A percentile compares a stretch with the other conserved stretches of the same genome.
Evolutionary conservation across 2,113 vertebrate species (phyloP).

Genomic region (Atlantisia rogersi): DNA sequence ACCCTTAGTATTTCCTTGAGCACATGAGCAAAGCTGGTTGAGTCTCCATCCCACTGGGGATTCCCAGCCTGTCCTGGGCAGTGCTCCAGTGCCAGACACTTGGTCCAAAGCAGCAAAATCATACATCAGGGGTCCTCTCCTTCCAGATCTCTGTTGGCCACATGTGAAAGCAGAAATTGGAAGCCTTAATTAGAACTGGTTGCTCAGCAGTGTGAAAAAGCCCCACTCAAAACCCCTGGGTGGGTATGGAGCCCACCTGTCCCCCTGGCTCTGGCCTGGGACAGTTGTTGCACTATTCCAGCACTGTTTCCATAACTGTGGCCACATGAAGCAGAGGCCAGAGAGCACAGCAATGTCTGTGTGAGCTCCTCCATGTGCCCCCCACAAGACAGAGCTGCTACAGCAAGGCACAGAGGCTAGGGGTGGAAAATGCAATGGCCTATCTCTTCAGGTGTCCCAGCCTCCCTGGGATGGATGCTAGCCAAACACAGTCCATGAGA

Average conservation of each 20-base stretch:
- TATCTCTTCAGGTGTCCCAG: not conserved
- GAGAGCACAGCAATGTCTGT: accelerated
- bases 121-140: not conserved
- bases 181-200: not conserved
- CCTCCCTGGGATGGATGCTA: not conserved
- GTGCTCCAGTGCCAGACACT: not conserved
- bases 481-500: not conserved
- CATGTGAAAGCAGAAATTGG: not conserved
- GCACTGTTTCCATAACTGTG: not conserved
- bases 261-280: not conserved
- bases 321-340: accelerated
- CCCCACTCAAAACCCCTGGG: not conserved
- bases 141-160: not conserved
- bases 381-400: not conserved
- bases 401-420: not conserved
- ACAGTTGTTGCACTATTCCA: not conserved
- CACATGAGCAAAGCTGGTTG: not conserved
- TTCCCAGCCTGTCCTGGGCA: not conserved
- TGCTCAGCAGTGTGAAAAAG: not conserved
- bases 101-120: not conserved
- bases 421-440: not conserved
- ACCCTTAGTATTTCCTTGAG: not conserved
- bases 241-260: not conserved
- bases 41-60: not conserved
- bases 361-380: not conserved